A percentile compares a stretch with the other conserved stretches of the same genome.
phyloP scores from a whole-genome alignment of 2,888 invertebrate species.

The Malachius bipustulatus region DNA sequence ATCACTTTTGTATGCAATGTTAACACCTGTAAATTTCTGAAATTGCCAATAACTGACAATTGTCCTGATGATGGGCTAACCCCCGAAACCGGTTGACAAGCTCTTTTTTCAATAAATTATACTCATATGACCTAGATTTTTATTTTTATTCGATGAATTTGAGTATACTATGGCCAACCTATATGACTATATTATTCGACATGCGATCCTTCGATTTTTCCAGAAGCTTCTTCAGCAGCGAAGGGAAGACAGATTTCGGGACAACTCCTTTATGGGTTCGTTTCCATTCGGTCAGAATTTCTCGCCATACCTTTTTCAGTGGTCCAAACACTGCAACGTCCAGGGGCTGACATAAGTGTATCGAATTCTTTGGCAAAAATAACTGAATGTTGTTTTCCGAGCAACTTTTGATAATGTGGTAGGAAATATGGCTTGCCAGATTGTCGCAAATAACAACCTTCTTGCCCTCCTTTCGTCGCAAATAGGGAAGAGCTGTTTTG shows the following conservation, averaged over 20 bases:
- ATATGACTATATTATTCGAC: too few relatives aligned
- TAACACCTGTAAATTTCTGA: too few relatives aligned
- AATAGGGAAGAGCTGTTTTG: constrained; percentile 22
- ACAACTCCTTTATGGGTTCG: neutral
- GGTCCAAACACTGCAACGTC: constrained; percentile 19
- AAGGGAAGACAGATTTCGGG: constrained; percentile 3
- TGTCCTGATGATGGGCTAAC: too few relatives aligned
- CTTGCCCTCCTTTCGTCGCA: constrained; percentile 19
- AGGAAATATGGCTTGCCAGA: constrained; percentile 22
- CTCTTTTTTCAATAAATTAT: too few relatives aligned
- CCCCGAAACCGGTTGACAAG: too few relatives aligned
- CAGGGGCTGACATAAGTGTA: constrained; percentile 21
- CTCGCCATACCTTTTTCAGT: too few relatives aligned
- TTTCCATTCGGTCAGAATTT: neutral
- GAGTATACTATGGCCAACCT: too few relatives aligned
- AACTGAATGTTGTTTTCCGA: constrained; percentile 25
- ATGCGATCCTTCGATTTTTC: constrained; percentile 2
- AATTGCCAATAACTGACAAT: too few relatives aligned
- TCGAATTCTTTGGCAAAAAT: constrained; percentile 21
- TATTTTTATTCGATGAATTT: too few relatives aligned
- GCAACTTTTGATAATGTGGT: constrained; percentile 22
- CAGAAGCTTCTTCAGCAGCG: constrained; percentile 3
- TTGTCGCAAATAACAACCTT: constrained; percentile 29
- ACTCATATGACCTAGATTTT: too few relatives aligned
- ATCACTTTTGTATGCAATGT: too few relatives aligned